Base-by-base conservation (phyloP, 1,140 invertebrate species). In the Bradynema listronoti region DNA sequence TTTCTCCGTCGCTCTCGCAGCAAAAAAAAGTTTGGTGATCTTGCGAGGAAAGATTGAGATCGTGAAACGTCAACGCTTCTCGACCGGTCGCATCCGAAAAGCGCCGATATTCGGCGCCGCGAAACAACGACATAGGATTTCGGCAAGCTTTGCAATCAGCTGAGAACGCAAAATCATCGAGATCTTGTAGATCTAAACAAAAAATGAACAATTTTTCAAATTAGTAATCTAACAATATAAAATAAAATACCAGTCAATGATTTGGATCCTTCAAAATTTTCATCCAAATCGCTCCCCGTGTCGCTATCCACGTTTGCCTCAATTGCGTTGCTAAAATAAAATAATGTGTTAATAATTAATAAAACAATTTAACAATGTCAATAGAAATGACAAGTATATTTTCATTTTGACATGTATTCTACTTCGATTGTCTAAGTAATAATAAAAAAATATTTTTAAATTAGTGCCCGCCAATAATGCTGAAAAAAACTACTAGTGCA, bases 21-120 rank as follows among this genome's bases (percentile, higher is more conserved):
- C 89, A 92, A 78, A 96, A 97, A 81, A 95, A 95, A 7, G 90
- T 94, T 79, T 97, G 93, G 81, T 97, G 92, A 81, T 97, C 93
- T 81, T 97, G 92, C 14, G 93, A 92, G 0, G 91, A 94, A 6
- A 98, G 81, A 80, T 97, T 98, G 91, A 97, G 96, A 75, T 97
- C 94, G 79, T 97, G 96, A 80, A 93, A 97, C 0, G 94, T 97
- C 25, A 97, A 81, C 0, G 93, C 92, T 68, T 96, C 91, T 79
- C 91, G 92, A 66, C 87, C 88, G 0, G 88, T 91, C 0, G 87
- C 85, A 85, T 68, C 63, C 7, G 86, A 89, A 80, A 92, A 93
- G 33, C 91, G 82, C 69, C 90, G 87, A 81, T 98, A 97, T 78
- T 98, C 93, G 4, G 91, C 88, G 0, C 92, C 93, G 34, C 93